Percentiles rank a stretch among this genome's conserved stretches.
phyloP scores from a whole-genome alignment of 2,797 vertebrate species.

The Diglossa cyanea region DNA sequence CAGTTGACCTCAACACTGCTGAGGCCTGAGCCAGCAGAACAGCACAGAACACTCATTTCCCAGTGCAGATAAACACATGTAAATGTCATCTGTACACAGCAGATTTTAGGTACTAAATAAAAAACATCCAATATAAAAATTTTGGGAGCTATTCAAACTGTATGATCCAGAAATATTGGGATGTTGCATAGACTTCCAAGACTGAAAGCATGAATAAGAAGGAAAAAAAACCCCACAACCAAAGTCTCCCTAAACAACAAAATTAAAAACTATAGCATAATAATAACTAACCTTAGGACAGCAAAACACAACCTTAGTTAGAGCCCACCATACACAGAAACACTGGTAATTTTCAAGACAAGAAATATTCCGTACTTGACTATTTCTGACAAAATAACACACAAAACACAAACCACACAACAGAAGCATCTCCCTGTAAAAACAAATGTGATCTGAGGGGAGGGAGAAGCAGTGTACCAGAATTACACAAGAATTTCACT shows the following conservation, averaged over 20 bases:
- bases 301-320: not conserved
- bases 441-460: not conserved
- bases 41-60: not conserved
- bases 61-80: not conserved
- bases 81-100: not conserved
- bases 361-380: not conserved
- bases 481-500: not conserved
- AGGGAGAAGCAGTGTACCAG: not conserved
- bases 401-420: not conserved
- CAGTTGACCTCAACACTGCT: not conserved
- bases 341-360: not conserved
- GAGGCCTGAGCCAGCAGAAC: not conserved
- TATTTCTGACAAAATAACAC: not conserved
- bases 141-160: not conserved
- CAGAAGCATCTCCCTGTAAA: not conserved
- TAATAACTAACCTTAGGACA: not conserved
- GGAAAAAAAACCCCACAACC: fast-evolving
- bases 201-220: not conserved
- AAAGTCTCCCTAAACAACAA: not conserved
- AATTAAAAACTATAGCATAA: not conserved
- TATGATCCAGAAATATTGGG: not conserved
- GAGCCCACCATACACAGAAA: not conserved
- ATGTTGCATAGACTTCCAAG: not conserved
- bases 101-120: not conserved
- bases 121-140: not conserved